Evolutionary conservation across 2,797 vertebrate genomes (phyloP).

Genomic region (Rhynchotus rufescens): DNA sequence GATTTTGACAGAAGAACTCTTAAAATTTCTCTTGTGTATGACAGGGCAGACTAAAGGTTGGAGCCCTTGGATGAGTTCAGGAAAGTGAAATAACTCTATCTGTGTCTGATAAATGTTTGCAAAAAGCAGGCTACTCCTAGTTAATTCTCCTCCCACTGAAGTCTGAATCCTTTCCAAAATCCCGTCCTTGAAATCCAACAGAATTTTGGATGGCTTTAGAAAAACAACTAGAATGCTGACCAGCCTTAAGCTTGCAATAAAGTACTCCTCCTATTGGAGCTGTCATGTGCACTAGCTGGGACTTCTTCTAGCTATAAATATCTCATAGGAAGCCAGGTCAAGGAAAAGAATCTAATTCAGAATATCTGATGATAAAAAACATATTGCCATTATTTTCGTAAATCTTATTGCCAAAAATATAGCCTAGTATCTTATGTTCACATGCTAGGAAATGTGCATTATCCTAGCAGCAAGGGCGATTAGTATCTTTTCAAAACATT

Average conservation of each 20-base stretch:
- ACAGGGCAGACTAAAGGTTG: not conserved
- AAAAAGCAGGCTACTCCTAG: not conserved
- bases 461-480: conserved; percentile 4
- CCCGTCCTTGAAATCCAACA: conserved; percentile 13
- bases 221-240: conserved; percentile 32
- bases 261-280: conserved; percentile 14
- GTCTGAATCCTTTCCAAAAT: conserved; percentile 32
- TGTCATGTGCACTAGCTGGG: not conserved
- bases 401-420: conserved; percentile 27
- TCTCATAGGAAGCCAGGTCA: conserved; percentile 28
- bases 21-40: not conserved
- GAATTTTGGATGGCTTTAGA: conserved; percentile 23
- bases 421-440: not conserved
- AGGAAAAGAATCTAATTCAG: conserved; percentile 15
- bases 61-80: not conserved
- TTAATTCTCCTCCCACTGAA: not conserved
- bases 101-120: not conserved
- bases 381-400: conserved; percentile 38
- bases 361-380: conserved; percentile 50
- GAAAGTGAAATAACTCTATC: not conserved
- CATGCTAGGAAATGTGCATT: not conserved
- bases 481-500: conserved; percentile 25
- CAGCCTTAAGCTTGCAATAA: conserved; percentile 4
- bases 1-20: not conserved
- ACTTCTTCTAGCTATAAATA: not conserved